phyloP scores from a whole-genome alignment of 2,888 invertebrate genomes.

The Clistopyga incitator region DNA sequence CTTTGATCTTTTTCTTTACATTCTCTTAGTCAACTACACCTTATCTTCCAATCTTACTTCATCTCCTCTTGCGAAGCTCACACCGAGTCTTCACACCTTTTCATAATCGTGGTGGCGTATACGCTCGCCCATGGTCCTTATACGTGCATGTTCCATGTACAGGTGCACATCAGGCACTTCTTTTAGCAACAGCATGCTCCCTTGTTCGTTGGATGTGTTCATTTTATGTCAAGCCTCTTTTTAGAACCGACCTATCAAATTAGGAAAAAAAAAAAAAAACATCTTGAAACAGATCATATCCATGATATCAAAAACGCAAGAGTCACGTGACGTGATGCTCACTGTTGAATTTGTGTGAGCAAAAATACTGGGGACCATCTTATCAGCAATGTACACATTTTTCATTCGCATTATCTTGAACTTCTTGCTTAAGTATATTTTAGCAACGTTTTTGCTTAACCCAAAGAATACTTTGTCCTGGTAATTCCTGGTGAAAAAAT shows the following conservation, averaged over 20 bases:
- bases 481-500: too few species aligned
- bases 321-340: too few species aligned
- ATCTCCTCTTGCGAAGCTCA: slow-evolving; percentile 5
- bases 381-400: too few species aligned
- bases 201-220: not conserved
- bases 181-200: not conserved
- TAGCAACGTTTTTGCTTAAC: too few species aligned
- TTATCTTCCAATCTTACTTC: slow-evolving; percentile 25
- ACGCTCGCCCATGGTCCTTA: not conserved
- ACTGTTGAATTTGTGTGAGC: too few species aligned
- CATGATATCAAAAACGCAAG: too few species aligned
- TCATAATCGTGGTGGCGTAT: slow-evolving; percentile 3
- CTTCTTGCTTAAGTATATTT: too few species aligned
- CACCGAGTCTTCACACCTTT: slow-evolving; percentile 9
- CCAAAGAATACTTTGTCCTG: too few species aligned
- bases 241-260: not conserved
- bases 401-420: too few species aligned
- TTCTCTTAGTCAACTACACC: slow-evolving; percentile 30
- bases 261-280: not conserved
- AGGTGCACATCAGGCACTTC: not conserved
- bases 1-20: slow-evolving; percentile 25
- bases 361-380: too few species aligned
- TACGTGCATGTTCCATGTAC: slow-evolving; percentile 1
- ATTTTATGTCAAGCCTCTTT: not conserved
- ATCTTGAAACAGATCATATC: too few species aligned